Evolutionary conservation across 2,113 vertebrate genomes (phyloP).

Genomic region (Sturnus vulgaris): DNA sequence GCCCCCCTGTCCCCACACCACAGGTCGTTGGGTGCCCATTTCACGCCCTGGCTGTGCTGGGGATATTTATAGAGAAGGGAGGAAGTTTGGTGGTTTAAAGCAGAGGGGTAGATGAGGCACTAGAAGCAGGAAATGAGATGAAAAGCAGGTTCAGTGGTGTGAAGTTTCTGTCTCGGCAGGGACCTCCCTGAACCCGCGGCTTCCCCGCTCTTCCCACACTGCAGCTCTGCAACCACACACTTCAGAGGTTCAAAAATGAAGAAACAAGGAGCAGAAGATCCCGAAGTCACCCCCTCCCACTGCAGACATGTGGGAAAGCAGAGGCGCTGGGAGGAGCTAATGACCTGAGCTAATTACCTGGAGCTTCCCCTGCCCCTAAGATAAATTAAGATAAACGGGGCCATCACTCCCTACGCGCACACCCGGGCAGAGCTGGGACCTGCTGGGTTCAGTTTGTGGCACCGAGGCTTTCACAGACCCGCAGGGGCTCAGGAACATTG

Average conservation of each 20-base stretch:
- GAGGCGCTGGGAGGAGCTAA: background rate
- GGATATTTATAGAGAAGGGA: background rate
- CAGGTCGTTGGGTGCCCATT: rapidly evolving
- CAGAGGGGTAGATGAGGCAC: background rate
- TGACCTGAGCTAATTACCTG: background rate
- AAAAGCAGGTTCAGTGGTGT: rapidly evolving
- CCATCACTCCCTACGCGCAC: rapidly evolving
- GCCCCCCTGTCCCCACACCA: rapidly evolving
- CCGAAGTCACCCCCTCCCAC: background rate
- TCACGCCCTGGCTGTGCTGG: rapidly evolving
- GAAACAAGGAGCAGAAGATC: background rate
- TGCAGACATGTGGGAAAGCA: background rate
- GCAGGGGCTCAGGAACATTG: rapidly evolving
- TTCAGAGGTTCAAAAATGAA: background rate
- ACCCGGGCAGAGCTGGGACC: too few relatives aligned
- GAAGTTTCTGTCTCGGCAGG: background rate
- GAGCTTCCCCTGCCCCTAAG: background rate
- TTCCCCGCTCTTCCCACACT: rapidly evolving
- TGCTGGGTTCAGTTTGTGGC: rapidly evolving
- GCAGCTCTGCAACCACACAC: rapidly evolving
- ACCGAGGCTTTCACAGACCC: background rate
- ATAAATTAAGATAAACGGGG: background rate
- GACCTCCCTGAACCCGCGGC: background rate
- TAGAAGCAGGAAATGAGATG: background rate
- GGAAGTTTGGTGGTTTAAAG: background rate